These are phyloP conservation scores for Therioaphis trifolii DNA, from an alignment of 2,888 invertebrate genomes.

Conservation along the genomic window DNA sequence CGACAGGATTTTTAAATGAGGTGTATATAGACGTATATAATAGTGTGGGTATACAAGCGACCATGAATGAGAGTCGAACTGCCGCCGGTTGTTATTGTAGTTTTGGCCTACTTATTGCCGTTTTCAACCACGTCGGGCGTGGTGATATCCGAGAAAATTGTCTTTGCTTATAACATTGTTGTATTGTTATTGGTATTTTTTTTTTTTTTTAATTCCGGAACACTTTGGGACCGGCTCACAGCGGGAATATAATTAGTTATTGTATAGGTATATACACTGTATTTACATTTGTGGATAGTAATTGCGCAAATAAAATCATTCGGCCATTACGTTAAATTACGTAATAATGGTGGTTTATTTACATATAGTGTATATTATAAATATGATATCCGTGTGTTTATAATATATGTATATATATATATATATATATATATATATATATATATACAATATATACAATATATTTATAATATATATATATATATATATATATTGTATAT, in stretches of 20 bases:
- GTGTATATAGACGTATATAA: background rate
- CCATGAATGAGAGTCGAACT: conserved; percentile 60
- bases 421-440: too few species aligned
- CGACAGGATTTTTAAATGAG: conserved; percentile 52
- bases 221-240: conserved; percentile 17
- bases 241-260: conserved; percentile 32
- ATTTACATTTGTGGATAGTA: background rate
- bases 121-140: conserved; percentile 34
- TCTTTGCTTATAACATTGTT: conserved; percentile 33
- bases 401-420: too few species aligned
- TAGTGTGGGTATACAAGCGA: conserved; percentile 25
- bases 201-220: background rate
- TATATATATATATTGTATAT: conserved; percentile 1
- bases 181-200: conserved; percentile 10
- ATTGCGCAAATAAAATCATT: conserved; percentile 55
- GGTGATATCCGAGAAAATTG: conserved; percentile 48
- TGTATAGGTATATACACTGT: background rate
- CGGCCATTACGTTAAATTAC: conserved; percentile 44
- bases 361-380: conserved; percentile 28
- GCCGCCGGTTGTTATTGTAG: conserved; percentile 49
- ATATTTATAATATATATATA: too few species aligned
- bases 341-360: conserved; percentile 48
- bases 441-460: too few species aligned
- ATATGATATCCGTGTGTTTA: conserved; percentile 1
- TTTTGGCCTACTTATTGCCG: conserved; percentile 57